Evolutionary conservation across 2,797 vertebrate species (phyloP).

Genomic region (Peromyscus attwateri): DNA sequence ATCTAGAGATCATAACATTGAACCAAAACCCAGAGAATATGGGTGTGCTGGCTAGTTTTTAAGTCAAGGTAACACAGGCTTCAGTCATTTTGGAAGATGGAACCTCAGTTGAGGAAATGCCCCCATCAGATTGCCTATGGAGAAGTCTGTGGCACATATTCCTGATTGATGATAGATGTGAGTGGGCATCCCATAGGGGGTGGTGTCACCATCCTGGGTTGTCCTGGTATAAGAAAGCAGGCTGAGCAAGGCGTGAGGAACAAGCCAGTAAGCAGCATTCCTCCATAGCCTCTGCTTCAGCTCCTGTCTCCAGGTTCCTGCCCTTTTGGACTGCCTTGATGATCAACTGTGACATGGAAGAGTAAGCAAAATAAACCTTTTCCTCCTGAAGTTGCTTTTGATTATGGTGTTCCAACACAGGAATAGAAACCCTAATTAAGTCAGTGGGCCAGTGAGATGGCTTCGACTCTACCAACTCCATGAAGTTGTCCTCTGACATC

Average conservation of each 20-base stretch:
- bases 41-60: not conserved
- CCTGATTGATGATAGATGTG: not conserved
- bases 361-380: not conserved
- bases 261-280: not conserved
- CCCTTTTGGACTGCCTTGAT: not conserved
- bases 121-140: not conserved
- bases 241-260: not conserved
- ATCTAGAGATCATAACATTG: not conserved
- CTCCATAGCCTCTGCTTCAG: not conserved
- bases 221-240: not conserved
- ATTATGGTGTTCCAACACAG: not conserved
- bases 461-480: not conserved
- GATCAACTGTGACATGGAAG: not conserved
- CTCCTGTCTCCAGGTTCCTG: not conserved
- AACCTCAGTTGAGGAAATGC: not conserved
- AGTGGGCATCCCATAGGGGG: not conserved
- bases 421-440: not conserved
- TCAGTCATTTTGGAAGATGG: not conserved
- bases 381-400: not conserved
- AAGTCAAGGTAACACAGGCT: not conserved
- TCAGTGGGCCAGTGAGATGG: not conserved
- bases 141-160: not conserved
- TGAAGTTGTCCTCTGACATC: not conserved
- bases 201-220: too few species aligned
- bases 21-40: not conserved